A percentile compares a stretch with the other conserved stretches of the same genome.
These are phyloP conservation scores for Stictonetta naevosa DNA, from an alignment of 2,113 vertebrate genomes.

Conservation along the genomic window DNA sequence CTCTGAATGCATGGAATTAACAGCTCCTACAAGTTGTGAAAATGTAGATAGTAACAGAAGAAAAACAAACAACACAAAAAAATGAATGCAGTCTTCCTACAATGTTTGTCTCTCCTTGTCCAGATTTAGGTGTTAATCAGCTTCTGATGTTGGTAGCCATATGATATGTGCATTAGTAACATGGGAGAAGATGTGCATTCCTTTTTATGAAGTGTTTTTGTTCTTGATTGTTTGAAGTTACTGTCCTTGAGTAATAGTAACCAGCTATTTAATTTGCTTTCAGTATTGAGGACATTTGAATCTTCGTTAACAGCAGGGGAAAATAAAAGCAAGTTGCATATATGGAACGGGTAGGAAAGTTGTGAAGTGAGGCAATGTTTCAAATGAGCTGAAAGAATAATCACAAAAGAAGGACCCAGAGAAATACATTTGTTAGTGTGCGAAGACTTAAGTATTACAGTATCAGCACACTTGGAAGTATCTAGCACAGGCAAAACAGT, in stretches of 20 bases:
- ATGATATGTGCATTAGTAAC: neutral
- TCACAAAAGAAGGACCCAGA: neutral
- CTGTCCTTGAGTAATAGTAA: neutral
- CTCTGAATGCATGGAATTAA: neutral
- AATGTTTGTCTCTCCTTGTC: neutral
- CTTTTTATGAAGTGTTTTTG: neutral
- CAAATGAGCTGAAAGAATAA: neutral
- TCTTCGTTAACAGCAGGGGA: neutral
- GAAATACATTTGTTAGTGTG: neutral
- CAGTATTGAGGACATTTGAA: neutral
- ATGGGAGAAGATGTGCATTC: neutral
- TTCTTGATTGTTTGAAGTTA: neutral
- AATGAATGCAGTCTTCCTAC: neutral
- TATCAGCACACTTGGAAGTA: neutral
- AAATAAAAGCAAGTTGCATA: neutral
- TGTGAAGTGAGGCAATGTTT: neutral
- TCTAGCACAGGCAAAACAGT: neutral
- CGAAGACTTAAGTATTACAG: neutral
- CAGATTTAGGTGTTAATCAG: neutral
- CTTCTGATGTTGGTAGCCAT: neutral
- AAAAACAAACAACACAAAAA: neutral
- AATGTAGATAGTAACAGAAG: neutral
- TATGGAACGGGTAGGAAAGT: neutral
- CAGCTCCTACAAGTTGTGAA: neutral
- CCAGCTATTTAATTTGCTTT: neutral